These are phyloP conservation scores for Gambusia affinis DNA, from an alignment of 2,113 vertebrate genomes.

Conservation along the genomic window DNA sequence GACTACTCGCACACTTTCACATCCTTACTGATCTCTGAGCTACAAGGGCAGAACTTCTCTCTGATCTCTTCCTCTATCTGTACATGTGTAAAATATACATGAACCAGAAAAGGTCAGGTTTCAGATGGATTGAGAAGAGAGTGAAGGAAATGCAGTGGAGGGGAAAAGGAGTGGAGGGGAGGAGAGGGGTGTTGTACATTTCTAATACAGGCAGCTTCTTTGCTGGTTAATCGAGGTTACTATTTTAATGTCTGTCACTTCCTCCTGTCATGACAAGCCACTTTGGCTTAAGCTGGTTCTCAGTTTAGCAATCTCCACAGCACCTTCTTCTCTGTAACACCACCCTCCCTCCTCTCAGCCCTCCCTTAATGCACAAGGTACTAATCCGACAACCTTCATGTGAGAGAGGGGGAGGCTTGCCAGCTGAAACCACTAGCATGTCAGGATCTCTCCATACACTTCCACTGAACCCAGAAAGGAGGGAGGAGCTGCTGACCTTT, in stretches of 20 bases:
- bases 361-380: slow-evolving; percentile 44
- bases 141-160: background rate
- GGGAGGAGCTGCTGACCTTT: slow-evolving; percentile 70
- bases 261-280: slow-evolving; percentile 80
- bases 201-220: slow-evolving; percentile 35
- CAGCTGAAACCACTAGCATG: slow-evolving; percentile 47
- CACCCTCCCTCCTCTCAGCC: slow-evolving; percentile 19
- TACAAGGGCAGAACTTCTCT: slow-evolving; percentile 39
- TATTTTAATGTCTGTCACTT: slow-evolving; percentile 80
- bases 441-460: slow-evolving; percentile 10
- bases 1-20: slow-evolving; percentile 66
- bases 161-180: background rate
- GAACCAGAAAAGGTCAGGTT: background rate
- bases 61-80: slow-evolving; percentile 43
- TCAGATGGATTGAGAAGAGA: background rate
- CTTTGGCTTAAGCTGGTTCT: slow-evolving; percentile 78
- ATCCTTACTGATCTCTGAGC: slow-evolving; percentile 58
- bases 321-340: slow-evolving; percentile 21
- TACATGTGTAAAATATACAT: slow-evolving; percentile 17
- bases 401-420: slow-evolving; percentile 27
- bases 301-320: slow-evolving; percentile 67
- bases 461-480: slow-evolving; percentile 2
- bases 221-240: slow-evolving; percentile 70
- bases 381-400: slow-evolving; percentile 70
- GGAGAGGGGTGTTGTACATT: background rate